Percentiles rank a stretch among this genome's conserved stretches.
phyloP scores from a whole-genome alignment of 2,888 invertebrate genomes.

The Drosophila helvetica region DNA sequence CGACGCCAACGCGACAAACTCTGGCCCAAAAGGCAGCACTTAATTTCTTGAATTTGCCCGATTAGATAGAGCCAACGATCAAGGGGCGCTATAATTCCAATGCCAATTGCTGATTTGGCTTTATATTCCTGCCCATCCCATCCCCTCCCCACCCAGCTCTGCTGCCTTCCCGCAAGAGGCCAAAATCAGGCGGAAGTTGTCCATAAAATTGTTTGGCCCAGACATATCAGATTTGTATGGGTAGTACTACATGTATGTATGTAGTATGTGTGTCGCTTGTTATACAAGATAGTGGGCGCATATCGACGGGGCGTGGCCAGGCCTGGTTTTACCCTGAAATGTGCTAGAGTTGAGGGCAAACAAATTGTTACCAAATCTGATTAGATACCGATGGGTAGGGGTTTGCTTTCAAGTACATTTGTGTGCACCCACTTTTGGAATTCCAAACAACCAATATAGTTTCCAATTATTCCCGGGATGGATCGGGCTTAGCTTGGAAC shows the following conservation, averaged over 20 bases:
- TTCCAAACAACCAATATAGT: neutral
- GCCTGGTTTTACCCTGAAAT: neutral
- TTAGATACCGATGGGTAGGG: neutral
- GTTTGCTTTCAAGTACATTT: neutral
- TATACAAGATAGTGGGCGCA: neutral
- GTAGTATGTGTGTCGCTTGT: neutral
- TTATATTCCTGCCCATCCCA: too few relatives aligned
- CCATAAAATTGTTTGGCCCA: conserved; percentile 28
- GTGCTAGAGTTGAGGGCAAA: neutral
- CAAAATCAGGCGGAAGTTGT: conserved; percentile 30
- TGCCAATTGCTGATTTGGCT: conserved; percentile 43
- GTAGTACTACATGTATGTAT: neutral
- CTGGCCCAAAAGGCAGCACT: conserved; percentile 16
- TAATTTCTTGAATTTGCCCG: conserved; percentile 32
- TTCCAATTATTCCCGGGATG: neutral
- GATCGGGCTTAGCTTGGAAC: too few relatives aligned
- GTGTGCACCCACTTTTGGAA: neutral
- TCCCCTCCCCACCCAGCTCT: too few relatives aligned
- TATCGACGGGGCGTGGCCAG: neutral
- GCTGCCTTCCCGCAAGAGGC: neutral
- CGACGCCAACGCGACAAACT: conserved; percentile 36
- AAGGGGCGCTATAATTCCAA: conserved; percentile 41
- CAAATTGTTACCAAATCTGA: conserved; percentile 1
- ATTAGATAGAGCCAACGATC: conserved; percentile 42
- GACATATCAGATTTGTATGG: neutral